Evolutionary conservation across 2,113 vertebrate genomes (phyloP), one percentile per base, ranked within the genome.

Genomic region (Hoplias malabaricus): DNA sequence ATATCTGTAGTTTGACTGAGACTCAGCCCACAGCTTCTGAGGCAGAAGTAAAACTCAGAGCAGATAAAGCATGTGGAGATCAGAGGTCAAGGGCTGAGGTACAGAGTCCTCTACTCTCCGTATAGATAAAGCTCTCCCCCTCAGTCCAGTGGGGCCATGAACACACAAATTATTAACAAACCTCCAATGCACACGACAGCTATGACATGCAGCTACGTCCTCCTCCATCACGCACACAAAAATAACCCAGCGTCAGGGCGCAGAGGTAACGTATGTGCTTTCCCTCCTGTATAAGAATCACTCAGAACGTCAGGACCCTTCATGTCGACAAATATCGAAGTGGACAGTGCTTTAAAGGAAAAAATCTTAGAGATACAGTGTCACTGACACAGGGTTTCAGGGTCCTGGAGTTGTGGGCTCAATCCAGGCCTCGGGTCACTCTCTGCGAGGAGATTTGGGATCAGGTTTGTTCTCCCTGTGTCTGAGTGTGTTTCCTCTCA

Each of bases 81-180:
- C 85, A 87, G 78, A 87, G 89, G 88, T 91, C 85, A 88, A 90
- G 83, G 86, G 86, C 40, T 85, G 77, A 69, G 79, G 89, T 72
- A 77, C 86, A 88, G 53, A 90, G 89, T 87, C 88, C 88, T 87
- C 23, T 12, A 42, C n/a, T 23, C 77, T 79, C 78, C 10, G 83
- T 86, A 86, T 89, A 87, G 86, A 89, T 90, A 87, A 90, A 90
- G 84, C 87, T 27, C 21, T 77, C 36, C 82, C 81, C 79, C 83
- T 83, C 80, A 79, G 77, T 38, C 74, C 71, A 19, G 27, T 42
- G 66, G 61, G 34, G 83, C 78, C 83, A 75, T 76, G 82, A 74
- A 36, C 77, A 78, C 82, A 87, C 33, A 72, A 88, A 88, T 82
- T 84, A 86, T 90, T 84, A 88, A 90, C 80, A 11, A 86, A 83